Evolutionary conservation across 2,113 vertebrate genomes (phyloP), one percentile per base, ranked within the genome.

Genomic region (Orthonyx spaldingii): DNA sequence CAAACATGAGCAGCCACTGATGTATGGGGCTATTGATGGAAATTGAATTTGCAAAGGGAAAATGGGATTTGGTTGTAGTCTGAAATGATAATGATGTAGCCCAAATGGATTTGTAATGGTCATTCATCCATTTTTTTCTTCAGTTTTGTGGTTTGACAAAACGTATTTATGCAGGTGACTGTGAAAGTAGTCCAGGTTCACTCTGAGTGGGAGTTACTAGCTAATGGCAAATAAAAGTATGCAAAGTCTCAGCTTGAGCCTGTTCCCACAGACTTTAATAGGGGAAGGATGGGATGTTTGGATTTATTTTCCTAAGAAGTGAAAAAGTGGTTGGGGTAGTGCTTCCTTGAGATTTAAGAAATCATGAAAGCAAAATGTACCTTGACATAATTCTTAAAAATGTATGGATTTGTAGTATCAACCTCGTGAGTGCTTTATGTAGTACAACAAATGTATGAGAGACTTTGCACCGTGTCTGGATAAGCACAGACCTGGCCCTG

Each of bases 41-140:
- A 98, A 98, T 96, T 96, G 98, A 98, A 98, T 98, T 98, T 98
- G 97, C 98, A 96, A 97, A 98, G 98, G 97, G 98, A 98, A 98
- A 98, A 99, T 98, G 98, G 98, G 98, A 98, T 98, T 98, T 98
- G 97, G 97, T 98, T 98, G 96, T 97, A 97, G 97, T 97, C 97
- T 97, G 98, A 98, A 98, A 98, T 98, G 94, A 97, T 98, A 98
- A 98, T 97, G 98, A 98, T 98, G 98, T 97, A 91, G 95, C 94
- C 97, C 97, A 98, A 98, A 98, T 98, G 95, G 98, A 98, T 99
- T 98, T 97, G 97, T 98, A 98, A 98, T 98, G 98, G 98, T 98
- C 97, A 97, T 98, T 98, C 97, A 97, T 98, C 98, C 96, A 79
- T 98, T 94, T 97, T 97, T 83, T 95, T 30, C 79, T 84, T 47